Evolutionary conservation across 2,888 invertebrate species (phyloP), one percentile per base, ranked within the genome.

Genomic region (Craniophora ligustri): DNA sequence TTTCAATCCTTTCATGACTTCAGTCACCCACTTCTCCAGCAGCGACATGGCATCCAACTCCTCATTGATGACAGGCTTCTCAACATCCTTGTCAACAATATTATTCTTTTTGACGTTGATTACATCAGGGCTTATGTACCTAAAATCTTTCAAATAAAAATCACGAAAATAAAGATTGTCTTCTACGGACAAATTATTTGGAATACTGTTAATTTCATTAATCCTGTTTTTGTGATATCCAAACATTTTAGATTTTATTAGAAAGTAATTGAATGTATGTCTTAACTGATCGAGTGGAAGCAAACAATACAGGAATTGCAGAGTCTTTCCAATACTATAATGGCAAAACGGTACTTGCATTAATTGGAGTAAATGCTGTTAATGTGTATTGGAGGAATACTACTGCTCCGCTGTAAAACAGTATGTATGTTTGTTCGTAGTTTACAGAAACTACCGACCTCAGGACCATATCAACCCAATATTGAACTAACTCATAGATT

Each of bases 111-210:
- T 81, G 19, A 67, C 63, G 40, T 67, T 66, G 1, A 86, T 36
- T 28, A 74, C 77, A 49, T 85, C 81, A 0, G 88, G 89, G 44
- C 86, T 84, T 23, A 92, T 81, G 30, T 91, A 89, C 64, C 86
- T 86, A 44, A 87, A 90, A 54, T 92, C 92, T 63, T 91, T 92
- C 21, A 86, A 48, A 40, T 92, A 92, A 59, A 80, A 84, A 65
- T 91, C 85, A 1, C 91, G 65, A n/a, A 85, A 67, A 47, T 90
- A 91, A 3, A 80, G 51, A 5, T 70, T 74, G 6, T 81, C 77
- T 19, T 70, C 70, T 0, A 67, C 62, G 3, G 64, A 67, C 35
- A 66, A 31, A 48, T 70, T 74, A n/a, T 71, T 73, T 0, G 67
- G 67, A 14, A 66, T 56, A 30, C 56, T 67, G 18, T 66, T 66